Evolutionary conservation across 2,888 invertebrate species (phyloP).

Genomic region (Leucophenga maculata): DNA sequence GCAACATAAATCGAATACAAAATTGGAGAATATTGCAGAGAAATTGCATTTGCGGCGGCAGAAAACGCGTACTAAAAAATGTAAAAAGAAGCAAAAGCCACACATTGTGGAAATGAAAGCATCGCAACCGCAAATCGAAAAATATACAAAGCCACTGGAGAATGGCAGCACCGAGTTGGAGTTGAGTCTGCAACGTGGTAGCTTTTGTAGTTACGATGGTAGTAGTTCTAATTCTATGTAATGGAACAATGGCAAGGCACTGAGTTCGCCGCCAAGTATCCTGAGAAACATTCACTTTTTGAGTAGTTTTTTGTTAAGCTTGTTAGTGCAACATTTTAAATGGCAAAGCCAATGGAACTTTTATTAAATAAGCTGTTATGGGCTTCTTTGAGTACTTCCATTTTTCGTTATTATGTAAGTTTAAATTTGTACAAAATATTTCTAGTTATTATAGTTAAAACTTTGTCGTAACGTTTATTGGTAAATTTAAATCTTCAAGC

Average conservation of each 20-base stretch:
- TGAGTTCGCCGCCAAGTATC: background rate
- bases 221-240: too few species aligned
- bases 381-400: background rate
- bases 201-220: too few species aligned
- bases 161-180: background rate
- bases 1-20: background rate
- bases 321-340: background rate
- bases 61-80: background rate
- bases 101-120: background rate
- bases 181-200: too few species aligned
- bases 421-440: background rate
- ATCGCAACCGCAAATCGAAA: background rate
- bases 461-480: too few species aligned
- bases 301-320: background rate
- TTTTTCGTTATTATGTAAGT: background rate
- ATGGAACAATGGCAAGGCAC: too few species aligned
- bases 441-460: too few species aligned
- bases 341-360: background rate
- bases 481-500: too few species aligned
- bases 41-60: background rate
- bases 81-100: background rate
- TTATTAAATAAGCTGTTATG: too few species aligned
- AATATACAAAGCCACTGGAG: background rate
- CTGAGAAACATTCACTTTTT: background rate
- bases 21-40: background rate